Conservation (phyloP, 2,113 vertebrate genomes). For the Corythaixoides concolor region DNA sequence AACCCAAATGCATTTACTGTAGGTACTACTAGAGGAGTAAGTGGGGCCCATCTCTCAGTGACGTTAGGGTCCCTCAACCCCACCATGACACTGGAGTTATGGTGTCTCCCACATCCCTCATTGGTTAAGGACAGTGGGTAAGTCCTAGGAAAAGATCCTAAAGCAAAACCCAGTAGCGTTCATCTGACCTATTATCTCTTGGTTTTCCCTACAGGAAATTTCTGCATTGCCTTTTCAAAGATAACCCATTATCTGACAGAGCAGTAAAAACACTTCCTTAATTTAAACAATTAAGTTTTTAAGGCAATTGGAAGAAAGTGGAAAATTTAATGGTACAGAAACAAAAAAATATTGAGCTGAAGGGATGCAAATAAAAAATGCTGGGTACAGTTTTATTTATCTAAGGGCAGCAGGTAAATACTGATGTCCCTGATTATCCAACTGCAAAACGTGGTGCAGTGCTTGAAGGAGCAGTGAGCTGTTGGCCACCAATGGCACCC, state of each 20-base stretch:
- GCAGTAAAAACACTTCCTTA: not conserved
- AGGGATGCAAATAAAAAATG: not conserved
- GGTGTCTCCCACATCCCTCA: not conserved
- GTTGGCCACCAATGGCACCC: accelerated
- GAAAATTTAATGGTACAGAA: not conserved
- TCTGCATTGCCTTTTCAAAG: not conserved
- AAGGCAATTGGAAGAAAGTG: not conserved
- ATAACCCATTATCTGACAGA: not conserved
- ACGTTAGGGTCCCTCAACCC: not conserved
- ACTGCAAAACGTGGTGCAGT: not conserved
- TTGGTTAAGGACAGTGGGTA: not conserved
- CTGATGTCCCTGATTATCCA: not conserved
- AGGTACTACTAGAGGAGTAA: not conserved
- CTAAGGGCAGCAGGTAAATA: not conserved
- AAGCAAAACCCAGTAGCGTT: not conserved
- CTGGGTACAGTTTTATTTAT: not conserved
- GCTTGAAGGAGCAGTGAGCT: not conserved
- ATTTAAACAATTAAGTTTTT: not conserved
- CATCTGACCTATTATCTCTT: not conserved
- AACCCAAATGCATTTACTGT: not conserved
- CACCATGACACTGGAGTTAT: not conserved
- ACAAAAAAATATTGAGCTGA: not conserved
- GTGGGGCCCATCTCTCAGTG: not conserved
- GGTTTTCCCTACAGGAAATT: not conserved
- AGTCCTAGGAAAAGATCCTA: not conserved